These are phyloP conservation scores for Grapholita molesta DNA, from an alignment of 1,140 invertebrate genomes.

Conservation along the genomic window DNA sequence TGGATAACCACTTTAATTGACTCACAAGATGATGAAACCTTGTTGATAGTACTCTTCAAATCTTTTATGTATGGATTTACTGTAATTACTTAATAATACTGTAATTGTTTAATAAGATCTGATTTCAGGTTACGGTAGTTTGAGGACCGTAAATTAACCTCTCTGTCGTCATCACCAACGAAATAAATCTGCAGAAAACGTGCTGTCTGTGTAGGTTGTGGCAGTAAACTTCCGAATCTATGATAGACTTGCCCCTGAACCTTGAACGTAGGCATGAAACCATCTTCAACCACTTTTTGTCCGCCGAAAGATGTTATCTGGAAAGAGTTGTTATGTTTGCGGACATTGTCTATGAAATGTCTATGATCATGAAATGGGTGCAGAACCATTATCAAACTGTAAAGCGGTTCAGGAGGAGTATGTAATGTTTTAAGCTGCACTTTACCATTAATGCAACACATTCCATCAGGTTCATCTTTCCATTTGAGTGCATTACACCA, in stretches of 20 bases:
- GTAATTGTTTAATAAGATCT: conserved; percentile 26
- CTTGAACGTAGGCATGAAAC: conserved; percentile 26
- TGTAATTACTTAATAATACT: conserved; percentile 35
- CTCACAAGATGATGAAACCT: conserved; percentile 20
- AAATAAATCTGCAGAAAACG: conserved; percentile 31
- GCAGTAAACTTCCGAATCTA: conserved; percentile 23
- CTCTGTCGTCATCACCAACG: conserved; percentile 25
- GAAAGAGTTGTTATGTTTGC: conserved; percentile 32
- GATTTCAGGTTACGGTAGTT: conserved; percentile 20
- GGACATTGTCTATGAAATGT: conserved; percentile 23
- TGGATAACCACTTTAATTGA: conserved; percentile 23
- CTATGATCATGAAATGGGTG: conserved; percentile 21
- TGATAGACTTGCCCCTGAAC: conserved; percentile 27
- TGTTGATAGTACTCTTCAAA: conserved; percentile 41
- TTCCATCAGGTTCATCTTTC: neutral
- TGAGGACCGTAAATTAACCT: too few relatives aligned
- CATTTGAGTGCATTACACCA: conserved; percentile 22
- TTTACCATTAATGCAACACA: neutral
- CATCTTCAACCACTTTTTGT: conserved; percentile 24
- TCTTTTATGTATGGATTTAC: conserved; percentile 34
- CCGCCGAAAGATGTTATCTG: conserved; percentile 34
- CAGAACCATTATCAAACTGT: conserved; percentile 23
- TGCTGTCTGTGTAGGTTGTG: conserved; percentile 28
- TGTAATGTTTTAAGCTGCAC: conserved; percentile 13
- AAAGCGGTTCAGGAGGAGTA: conserved; percentile 22